Percentiles rank a stretch among this genome's conserved stretches.
phyloP scores from a whole-genome alignment of 2,113 vertebrate species.

The Scopus umbretta region DNA sequence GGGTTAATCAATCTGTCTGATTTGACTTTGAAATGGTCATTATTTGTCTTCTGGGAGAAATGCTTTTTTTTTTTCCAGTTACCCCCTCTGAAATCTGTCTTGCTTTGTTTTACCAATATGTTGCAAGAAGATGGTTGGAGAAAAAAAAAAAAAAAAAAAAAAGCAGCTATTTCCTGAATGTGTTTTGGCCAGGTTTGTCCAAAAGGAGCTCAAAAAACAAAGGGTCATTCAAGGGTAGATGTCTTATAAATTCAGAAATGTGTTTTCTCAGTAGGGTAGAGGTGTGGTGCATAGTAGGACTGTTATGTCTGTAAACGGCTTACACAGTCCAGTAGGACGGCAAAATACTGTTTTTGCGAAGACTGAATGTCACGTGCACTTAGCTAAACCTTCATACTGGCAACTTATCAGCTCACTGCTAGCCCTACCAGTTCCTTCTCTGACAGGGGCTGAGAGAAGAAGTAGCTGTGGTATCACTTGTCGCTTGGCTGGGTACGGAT shows the following conservation, averaged over 20 bases:
- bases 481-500: background rate
- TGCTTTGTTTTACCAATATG: background rate
- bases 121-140: background rate
- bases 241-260: background rate
- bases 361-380: background rate
- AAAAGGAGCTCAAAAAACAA: background rate
- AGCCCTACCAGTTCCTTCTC: background rate
- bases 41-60: background rate
- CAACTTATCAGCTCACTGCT: background rate
- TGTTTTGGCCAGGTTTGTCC: background rate
- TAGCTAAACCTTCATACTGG: background rate
- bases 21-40: background rate
- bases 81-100: background rate
- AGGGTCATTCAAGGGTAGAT: background rate
- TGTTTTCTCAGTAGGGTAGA: rapidly evolving
- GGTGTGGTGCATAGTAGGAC: background rate
- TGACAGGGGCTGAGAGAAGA: background rate
- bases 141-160: background rate
- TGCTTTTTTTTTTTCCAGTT: background rate
- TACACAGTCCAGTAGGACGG: background rate
- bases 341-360: background rate
- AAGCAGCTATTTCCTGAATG: background rate
- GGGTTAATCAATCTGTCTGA: background rate
- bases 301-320: background rate
- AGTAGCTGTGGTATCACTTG: background rate